Evolutionary conservation across 2,797 vertebrate species (phyloP).

Genomic region (Sorex maritimensis): DNA sequence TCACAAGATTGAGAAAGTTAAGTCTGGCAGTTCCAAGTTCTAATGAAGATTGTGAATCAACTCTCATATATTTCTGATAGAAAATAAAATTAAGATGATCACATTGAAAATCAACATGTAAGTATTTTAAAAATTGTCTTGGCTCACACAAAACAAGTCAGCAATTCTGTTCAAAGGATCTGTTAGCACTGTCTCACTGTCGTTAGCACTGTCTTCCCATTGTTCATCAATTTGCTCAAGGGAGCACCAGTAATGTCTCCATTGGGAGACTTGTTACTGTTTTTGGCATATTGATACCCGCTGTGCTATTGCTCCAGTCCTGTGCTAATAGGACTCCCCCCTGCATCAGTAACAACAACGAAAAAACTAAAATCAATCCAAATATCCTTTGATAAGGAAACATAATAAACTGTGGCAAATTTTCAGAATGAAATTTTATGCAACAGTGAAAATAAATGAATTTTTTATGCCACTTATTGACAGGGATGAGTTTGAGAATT

Average conservation of each 20-base stretch:
- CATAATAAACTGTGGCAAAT: background rate
- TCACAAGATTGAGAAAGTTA: background rate
- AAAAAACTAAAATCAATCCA: background rate
- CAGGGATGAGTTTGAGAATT: background rate
- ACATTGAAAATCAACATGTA: background rate
- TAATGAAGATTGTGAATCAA: background rate
- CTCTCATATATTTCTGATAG: accelerated
- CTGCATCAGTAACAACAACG: background rate
- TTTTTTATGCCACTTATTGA: background rate
- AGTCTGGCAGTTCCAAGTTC: background rate
- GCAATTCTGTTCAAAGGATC: background rate
- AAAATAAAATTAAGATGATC: background rate
- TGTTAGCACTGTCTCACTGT: no score
- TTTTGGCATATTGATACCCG: no score
- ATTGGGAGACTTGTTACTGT: no score
- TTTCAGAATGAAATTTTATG: conserved; percentile 28
- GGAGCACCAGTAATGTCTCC: no score
- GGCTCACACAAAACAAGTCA: background rate
- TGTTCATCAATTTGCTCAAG: no score
- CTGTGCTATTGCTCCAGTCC: no score
- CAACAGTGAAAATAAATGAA: background rate
- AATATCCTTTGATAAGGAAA: background rate
- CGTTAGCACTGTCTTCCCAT: no score
- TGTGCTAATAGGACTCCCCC: no score
- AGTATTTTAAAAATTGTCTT: conserved; percentile 28